These are phyloP conservation scores for Pycnomerus fuliginosus DNA, from an alignment of 2,888 invertebrate species.

Conservation along the genomic window DNA sequence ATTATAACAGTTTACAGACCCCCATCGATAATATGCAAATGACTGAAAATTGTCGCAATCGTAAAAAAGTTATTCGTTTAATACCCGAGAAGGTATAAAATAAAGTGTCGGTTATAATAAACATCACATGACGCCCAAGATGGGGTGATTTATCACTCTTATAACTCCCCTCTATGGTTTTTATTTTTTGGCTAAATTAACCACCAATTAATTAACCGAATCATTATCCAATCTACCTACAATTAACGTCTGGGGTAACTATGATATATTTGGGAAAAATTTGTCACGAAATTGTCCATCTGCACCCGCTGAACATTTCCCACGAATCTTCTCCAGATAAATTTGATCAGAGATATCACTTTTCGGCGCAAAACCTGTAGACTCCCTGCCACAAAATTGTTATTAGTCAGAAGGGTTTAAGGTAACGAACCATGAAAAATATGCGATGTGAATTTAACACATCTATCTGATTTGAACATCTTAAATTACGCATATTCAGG, in stretches of 20 bases:
- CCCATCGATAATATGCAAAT: slow-evolving; percentile 47
- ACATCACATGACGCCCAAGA: neutral
- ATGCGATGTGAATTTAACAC: neutral
- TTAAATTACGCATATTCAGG: neutral
- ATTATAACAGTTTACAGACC: slow-evolving; percentile 40
- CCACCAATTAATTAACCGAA: too few species aligned
- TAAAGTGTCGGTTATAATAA: neutral
- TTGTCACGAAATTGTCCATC: slow-evolving; percentile 33
- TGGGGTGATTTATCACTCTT: neutral
- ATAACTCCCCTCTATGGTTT: neutral
- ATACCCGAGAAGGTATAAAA: slow-evolving; percentile 27
- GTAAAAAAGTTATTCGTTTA: slow-evolving; percentile 46
- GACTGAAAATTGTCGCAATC: slow-evolving; percentile 45
- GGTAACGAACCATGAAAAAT: slow-evolving; percentile 2
- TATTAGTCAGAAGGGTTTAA: neutral
- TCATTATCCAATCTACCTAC: neutral
- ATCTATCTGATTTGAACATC: neutral
- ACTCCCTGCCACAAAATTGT: slow-evolving; percentile 8
- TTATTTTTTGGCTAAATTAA: too few species aligned
- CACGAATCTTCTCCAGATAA: too few species aligned
- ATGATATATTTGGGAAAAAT: slow-evolving; percentile 10
- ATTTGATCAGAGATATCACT: too few species aligned
- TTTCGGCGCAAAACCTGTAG: slow-evolving; percentile 3
- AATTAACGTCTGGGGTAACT: slow-evolving; percentile 1
- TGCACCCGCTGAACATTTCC: slow-evolving; percentile 27